Conservation (phyloP, 1,140 invertebrate genomes). For the Caenorhabditis tropicalis region DNA sequence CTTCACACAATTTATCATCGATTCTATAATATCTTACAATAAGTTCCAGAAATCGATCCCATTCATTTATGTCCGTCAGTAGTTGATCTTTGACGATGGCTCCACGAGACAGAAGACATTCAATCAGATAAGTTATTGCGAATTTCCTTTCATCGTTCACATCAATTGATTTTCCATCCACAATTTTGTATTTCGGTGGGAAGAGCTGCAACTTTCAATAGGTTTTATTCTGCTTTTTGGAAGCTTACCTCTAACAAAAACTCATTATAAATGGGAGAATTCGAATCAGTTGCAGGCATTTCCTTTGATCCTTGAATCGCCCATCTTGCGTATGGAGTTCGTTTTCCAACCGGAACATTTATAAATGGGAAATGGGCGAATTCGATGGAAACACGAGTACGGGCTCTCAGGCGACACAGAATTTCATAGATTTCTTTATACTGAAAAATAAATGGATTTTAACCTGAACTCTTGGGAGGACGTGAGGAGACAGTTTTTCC, state of each 20-base stretch:
- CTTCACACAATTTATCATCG: slow-evolving; percentile 23
- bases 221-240: too few relatives aligned
- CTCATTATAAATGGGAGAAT: neutral
- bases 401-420: neutral
- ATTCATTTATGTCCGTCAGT: neutral
- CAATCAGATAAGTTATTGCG: slow-evolving; percentile 27
- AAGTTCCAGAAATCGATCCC: slow-evolving; percentile 18
- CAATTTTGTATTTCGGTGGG: neutral
- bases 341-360: neutral
- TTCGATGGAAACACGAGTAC: slow-evolving; percentile 12
- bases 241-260: neutral
- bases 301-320: neutral
- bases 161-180: neutral
- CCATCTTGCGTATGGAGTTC: neutral
- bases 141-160: neutral
- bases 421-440: neutral
- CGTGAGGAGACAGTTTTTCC: too few relatives aligned
- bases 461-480: too few relatives aligned
- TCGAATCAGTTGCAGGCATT: neutral
- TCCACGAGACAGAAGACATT: slow-evolving; percentile 37
- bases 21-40: neutral
- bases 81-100: slow-evolving; percentile 48
- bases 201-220: neutral
- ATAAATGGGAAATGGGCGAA: neutral
- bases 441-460: neutral